Evolutionary conservation across 2,113 vertebrate genomes (phyloP), one percentile per base, ranked within the genome.

Genomic region (Calyptommatus sinebrachiatus): DNA sequence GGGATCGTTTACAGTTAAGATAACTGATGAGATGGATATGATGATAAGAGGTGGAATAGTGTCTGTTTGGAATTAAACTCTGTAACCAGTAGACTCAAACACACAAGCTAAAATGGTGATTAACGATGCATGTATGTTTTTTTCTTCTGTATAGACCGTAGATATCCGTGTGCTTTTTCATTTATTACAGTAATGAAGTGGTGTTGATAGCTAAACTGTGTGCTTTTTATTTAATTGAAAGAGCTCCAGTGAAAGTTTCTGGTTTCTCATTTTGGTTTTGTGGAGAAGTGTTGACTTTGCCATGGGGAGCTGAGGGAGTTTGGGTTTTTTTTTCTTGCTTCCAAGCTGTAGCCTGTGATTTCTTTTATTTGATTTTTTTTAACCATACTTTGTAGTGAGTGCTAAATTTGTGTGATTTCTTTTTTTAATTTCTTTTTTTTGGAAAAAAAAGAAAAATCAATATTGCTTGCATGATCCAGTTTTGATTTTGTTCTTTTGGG

Each of bases 41-140:
- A 94, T 98, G 97, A 95, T 98, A 98, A 97, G 96, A 96, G 97
- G 95, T 96, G 96, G 97, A 97, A 97, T 99, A 98, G 97, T 96
- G 35, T 97, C 96, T 96, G 95, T 95, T 94, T 95, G 95, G 96
- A 97, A 87, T 97, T 96, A 97, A 96, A 94, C 96, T 97, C 94
- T 97, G 96, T 98, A 96, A 97, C 97, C 97, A 93, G 97, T 99
- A 99, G 96, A 97, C 94, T 97, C 97, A 98, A 95, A 97, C 96
- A 96, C 96, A 96, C 96, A 94, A 97, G 97, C 97, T 97, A 96
- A 97, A 97, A 98, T 97, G 98, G 98, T 99, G 98, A 99, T 98
- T 99, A 99, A 97, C 96, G 96, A 96, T 97, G 98, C 97, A 99
- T 98, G 98, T 97, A 98, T 94, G 97, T 99, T 97, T 93, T 96